phyloP scores from a whole-genome alignment of 2,797 vertebrate genomes.

The Paguma larvata region DNA sequence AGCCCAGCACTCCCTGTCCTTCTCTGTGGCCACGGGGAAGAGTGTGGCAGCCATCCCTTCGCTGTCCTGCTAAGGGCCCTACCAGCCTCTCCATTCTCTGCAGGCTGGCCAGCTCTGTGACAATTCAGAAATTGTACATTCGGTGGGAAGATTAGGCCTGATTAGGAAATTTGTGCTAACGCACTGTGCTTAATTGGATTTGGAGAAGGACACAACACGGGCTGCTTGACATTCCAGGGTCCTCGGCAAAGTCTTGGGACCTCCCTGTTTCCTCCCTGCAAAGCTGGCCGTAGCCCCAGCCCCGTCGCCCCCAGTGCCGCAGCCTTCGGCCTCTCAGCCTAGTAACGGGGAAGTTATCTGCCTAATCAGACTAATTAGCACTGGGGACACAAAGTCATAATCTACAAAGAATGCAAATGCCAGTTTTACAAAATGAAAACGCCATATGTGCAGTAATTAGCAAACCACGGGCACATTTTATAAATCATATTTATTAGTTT shows the following conservation, averaged over 20 bases:
- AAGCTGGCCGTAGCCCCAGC: background rate
- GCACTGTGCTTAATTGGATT: constrained; percentile 92
- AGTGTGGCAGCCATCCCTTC: background rate
- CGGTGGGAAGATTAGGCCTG: constrained; percentile 90
- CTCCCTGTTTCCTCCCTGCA: constrained; percentile 49
- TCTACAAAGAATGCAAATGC: constrained; percentile 92
- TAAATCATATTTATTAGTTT: constrained; percentile 93
- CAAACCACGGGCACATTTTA: constrained; percentile 89
- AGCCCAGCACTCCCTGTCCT: background rate
- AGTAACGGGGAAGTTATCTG: constrained; percentile 89
- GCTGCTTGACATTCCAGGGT: constrained; percentile 84
- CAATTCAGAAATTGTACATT: constrained; percentile 90
- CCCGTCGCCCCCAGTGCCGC: background rate
- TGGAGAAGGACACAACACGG: constrained; percentile 88
- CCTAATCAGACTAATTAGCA: constrained; percentile 92
- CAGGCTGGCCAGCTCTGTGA: constrained; percentile 79
- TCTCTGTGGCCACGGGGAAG: background rate
- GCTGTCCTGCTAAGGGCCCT: background rate
- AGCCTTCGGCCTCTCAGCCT: constrained; percentile 84
- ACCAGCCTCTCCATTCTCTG: background rate
- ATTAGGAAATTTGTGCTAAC: constrained; percentile 91
- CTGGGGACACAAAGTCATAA: constrained; percentile 89
- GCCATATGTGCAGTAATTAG: constrained; percentile 93
- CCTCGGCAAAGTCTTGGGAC: constrained; percentile 67
- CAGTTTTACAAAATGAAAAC: constrained; percentile 90